phyloP scores from a whole-genome alignment of 2,113 vertebrate species.

The Alexandromys fortis region DNA sequence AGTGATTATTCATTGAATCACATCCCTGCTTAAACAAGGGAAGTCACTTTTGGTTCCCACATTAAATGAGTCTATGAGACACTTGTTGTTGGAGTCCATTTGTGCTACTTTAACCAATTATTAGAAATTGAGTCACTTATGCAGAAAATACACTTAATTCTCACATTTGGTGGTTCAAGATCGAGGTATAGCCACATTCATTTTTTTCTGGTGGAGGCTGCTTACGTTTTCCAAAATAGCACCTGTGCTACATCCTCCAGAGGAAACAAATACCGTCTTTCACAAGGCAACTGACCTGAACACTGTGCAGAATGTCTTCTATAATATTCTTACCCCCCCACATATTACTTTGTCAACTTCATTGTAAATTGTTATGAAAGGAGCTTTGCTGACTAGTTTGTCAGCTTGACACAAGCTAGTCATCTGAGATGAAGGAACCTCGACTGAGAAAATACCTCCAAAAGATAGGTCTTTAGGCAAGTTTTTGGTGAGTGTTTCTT shows the following conservation, averaged over 20 bases:
- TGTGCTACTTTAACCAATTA: not conserved
- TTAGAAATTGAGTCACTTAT: not conserved
- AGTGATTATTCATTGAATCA: not conserved
- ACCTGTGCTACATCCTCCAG: not conserved
- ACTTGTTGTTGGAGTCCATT: not conserved
- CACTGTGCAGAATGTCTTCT: not conserved
- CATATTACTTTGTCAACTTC: not conserved
- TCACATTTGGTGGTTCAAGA: not conserved
- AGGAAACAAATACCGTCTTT: not conserved
- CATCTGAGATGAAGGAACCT: not conserved
- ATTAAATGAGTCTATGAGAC: not conserved
- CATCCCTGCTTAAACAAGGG: not conserved
- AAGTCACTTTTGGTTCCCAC: not conserved
- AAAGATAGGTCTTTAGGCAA: not conserved
- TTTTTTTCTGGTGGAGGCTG: not conserved
- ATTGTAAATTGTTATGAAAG: constrained; percentile 27
- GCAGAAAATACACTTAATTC: not conserved
- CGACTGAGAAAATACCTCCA: not conserved
- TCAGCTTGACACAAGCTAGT: not conserved
- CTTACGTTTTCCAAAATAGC: not conserved
- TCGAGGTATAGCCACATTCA: not conserved
- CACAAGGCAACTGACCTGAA: not conserved
- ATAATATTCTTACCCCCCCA: not conserved
- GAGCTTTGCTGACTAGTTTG: not conserved
- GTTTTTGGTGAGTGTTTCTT: not conserved